Evolutionary conservation across 2,888 invertebrate species (phyloP).

Genomic region (Amblyjoppa fuscipennis): DNA sequence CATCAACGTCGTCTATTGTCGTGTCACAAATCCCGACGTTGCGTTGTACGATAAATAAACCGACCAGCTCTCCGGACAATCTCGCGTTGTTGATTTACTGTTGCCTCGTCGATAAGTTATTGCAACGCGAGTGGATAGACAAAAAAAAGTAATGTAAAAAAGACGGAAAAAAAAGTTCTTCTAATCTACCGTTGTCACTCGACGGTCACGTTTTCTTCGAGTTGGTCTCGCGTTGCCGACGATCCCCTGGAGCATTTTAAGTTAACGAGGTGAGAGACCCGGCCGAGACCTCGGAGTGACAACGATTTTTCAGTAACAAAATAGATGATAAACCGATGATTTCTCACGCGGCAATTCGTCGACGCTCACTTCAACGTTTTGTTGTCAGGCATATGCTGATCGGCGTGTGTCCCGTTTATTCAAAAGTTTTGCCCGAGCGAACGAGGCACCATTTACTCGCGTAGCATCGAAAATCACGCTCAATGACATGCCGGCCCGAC

Average conservation of each 20-base stretch:
- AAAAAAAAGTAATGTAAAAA: conserved; percentile 23
- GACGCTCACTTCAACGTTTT: conserved; percentile 44
- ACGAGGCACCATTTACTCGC: conserved; percentile 36
- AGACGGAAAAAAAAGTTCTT: conserved; percentile 24
- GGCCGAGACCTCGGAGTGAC: conserved; percentile 36
- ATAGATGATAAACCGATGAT: not conserved
- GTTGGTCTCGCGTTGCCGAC: conserved; percentile 67
- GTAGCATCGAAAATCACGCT: conserved; percentile 8
- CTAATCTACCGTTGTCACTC: conserved; percentile 64
- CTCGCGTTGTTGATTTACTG: conserved; percentile 3
- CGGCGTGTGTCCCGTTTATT: conserved; percentile 37
- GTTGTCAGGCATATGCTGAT: conserved; percentile 57
- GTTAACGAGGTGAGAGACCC: conserved; percentile 30
- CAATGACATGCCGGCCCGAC: conserved; percentile 36
- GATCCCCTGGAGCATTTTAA: conserved; percentile 62
- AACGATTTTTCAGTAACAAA: not conserved
- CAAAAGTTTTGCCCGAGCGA: conserved; percentile 16
- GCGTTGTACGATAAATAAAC: conserved; percentile 26
- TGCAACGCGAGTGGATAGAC: conserved; percentile 6
- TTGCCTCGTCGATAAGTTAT: not conserved
- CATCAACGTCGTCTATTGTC: conserved; percentile 63
- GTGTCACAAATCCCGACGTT: conserved; percentile 50
- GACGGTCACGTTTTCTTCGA: conserved; percentile 68
- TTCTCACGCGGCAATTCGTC: not conserved
- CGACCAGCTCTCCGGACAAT: not conserved